These are phyloP conservation scores for Adelphocoris suturalis DNA, from an alignment of 2,888 invertebrate species.

Conservation along the genomic window DNA sequence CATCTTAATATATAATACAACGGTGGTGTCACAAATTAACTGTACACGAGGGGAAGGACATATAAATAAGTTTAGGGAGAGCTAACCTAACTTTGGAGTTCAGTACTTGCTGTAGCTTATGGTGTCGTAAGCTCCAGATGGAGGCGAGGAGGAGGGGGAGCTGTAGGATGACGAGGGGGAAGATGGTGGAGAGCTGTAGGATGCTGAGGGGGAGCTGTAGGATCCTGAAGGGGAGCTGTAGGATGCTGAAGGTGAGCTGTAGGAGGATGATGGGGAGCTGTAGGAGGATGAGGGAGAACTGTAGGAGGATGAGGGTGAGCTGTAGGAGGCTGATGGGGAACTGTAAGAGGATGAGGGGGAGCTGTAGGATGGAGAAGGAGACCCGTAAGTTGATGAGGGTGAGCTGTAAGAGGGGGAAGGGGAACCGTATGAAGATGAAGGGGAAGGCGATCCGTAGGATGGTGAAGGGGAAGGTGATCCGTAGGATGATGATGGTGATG, in stretches of 20 bases:
- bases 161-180: constrained; percentile 28
- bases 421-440: constrained; percentile 37
- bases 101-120: constrained; percentile 67
- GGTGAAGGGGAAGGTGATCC: constrained; percentile 38
- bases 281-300: constrained; percentile 41
- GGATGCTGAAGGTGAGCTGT: constrained; percentile 40
- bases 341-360: constrained; percentile 56
- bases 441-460: constrained; percentile 37
- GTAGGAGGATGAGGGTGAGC: constrained; percentile 41
- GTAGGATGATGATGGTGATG: constrained; percentile 66
- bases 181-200: constrained; percentile 25
- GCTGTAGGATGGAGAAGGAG: constrained; percentile 73
- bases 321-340: constrained; percentile 37
- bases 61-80: constrained; percentile 59
- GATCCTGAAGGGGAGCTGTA: constrained; percentile 57
- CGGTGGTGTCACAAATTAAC: constrained; percentile 41
- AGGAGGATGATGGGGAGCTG: constrained; percentile 51
- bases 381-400: constrained; percentile 62
- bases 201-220: constrained; percentile 48
- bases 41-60: constrained; percentile 33
- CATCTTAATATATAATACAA: constrained; percentile 21
- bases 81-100: constrained; percentile 16
- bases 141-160: constrained; percentile 37
- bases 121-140: constrained; percentile 52
- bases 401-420: constrained; percentile 50